Evolutionary conservation across 2,797 vertebrate genomes (phyloP).

Genomic region (Chelon auratus): DNA sequence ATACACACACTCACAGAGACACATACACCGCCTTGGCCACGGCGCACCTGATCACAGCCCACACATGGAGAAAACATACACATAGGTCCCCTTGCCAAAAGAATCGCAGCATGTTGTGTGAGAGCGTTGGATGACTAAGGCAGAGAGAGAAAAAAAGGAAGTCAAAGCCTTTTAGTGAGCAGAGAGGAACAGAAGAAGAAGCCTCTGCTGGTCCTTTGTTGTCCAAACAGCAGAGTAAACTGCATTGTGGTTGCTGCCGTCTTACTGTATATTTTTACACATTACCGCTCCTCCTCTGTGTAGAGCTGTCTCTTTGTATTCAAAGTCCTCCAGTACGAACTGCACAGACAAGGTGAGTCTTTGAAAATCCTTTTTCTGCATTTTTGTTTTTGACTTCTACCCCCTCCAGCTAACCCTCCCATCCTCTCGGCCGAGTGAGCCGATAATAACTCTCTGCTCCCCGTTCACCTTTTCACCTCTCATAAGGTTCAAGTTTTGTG

Average conservation of each 20-base stretch:
- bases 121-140: slow-evolving; percentile 50
- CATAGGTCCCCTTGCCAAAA: slow-evolving; percentile 57
- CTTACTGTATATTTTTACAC: slow-evolving; percentile 27
- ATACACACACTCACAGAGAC: slow-evolving; percentile 10
- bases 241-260: slow-evolving; percentile 35
- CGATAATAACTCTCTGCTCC: slow-evolving; percentile 44
- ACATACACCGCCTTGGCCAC: slow-evolving; percentile 45
- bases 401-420: slow-evolving; percentile 28
- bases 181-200: slow-evolving; percentile 23
- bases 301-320: slow-evolving; percentile 18
- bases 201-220: slow-evolving; percentile 36
- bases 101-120: slow-evolving; percentile 55
- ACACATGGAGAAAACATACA: slow-evolving; percentile 70
- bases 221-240: slow-evolving; percentile 47
- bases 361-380: slow-evolving; percentile 14
- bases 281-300: slow-evolving; percentile 28
- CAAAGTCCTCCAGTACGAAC: slow-evolving; percentile 17
- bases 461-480: slow-evolving; percentile 68
- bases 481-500: slow-evolving; percentile 53
- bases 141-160: slow-evolving; percentile 5
- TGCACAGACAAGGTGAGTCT: slow-evolving; percentile 9
- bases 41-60: slow-evolving; percentile 67
- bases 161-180: slow-evolving; percentile 49
- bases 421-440: slow-evolving; percentile 35
- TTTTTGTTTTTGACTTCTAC: slow-evolving; percentile 18